Percentiles rank a stretch among this genome's conserved stretches.
Conservation (phyloP, 2,888 invertebrate genomes). For the Ptychoptera contaminata region DNA sequence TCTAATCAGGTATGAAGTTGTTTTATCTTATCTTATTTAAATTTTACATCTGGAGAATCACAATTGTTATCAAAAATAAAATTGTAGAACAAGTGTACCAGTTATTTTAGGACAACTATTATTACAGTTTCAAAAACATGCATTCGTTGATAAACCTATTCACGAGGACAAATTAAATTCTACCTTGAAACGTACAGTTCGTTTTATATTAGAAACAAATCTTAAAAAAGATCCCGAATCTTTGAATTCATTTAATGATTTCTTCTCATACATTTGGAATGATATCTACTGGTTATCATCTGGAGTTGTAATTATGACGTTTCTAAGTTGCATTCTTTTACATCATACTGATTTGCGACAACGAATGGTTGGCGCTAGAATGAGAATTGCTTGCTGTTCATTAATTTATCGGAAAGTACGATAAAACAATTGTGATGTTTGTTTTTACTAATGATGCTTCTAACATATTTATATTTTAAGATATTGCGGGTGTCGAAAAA, state of each 20-base stretch:
- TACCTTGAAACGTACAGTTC: not conserved
- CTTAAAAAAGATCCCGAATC: too few relatives aligned
- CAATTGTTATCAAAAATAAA: too few relatives aligned
- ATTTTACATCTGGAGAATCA: too few relatives aligned
- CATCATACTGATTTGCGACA: constrained; percentile 30
- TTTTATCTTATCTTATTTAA: too few relatives aligned
- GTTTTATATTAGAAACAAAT: too few relatives aligned
- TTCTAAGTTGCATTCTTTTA: constrained; percentile 22
- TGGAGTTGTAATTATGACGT: constrained; percentile 22
- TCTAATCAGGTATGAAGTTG: constrained; percentile 21
- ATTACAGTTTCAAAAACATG: constrained; percentile 23
- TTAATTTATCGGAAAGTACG: constrained; percentile 49
- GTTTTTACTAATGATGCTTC: too few relatives aligned
- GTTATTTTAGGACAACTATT: constrained; percentile 27
- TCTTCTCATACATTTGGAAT: constrained; percentile 19
- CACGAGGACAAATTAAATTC: too few relatives aligned
- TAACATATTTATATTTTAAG: too few relatives aligned
- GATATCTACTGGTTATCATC: constrained; percentile 25
- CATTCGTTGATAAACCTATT: constrained; percentile 6
- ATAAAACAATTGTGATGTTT: too few relatives aligned
- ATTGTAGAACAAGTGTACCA: constrained; percentile 25
- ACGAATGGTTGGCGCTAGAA: constrained; percentile 39
- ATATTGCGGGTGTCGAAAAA: constrained; percentile 46
- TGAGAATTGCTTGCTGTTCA: constrained; percentile 49
- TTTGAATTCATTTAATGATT: too few relatives aligned